Base-by-base conservation (phyloP, 2,888 invertebrate genomes). In the Cyrtodaria siliqua region DNA sequence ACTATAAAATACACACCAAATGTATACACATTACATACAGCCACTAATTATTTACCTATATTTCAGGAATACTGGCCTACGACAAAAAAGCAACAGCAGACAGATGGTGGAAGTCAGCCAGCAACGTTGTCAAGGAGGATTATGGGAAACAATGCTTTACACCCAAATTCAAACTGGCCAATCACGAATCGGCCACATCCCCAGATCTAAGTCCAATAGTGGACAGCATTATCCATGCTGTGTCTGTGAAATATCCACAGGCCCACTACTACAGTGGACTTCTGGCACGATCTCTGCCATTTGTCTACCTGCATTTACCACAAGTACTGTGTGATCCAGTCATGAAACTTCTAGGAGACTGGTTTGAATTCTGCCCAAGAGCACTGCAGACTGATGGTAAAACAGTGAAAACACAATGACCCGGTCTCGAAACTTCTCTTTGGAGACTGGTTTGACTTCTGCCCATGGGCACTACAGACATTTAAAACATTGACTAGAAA, bases 211-310 rank as follows among this genome's bases (percentile, higher is more conserved):
- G 85, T 6, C 78, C 85, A 12, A 84, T 91, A 1, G 76, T 84
- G 14, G 63, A 84, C 47, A 85, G 85, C 27, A 86, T 91, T 61
- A 69, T 74, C 16, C 85, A 87, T 60, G 90, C 88, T 0, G 73
- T 90, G 4, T 73, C 87, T 20, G 84, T 86, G 16, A 77, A 77
- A 23, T 57, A 72, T 24, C 89, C 90, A 18, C 63, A 82, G 23
- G 84, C 88, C 60, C 79, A 83, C 61, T 90, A 89, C 82, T 87
- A 88, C 74, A 86, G 85, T 42, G 90, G 90, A 3, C 64, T 89
- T 24, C 56, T 89, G 60, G 85, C 90, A 2, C 69, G 87, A 8
- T 75, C 83, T 2, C 63, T 90, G 16, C 89, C 90, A 0, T 87
- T 86, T 61, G 61, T 89, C 6, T 91, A 89, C 63, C 72, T 84